A percentile compares a stretch with the other conserved stretches of the same genome.
Evolutionary conservation across 2,888 invertebrate genomes (phyloP).

Genomic region (Hyposoter didymator): DNA sequence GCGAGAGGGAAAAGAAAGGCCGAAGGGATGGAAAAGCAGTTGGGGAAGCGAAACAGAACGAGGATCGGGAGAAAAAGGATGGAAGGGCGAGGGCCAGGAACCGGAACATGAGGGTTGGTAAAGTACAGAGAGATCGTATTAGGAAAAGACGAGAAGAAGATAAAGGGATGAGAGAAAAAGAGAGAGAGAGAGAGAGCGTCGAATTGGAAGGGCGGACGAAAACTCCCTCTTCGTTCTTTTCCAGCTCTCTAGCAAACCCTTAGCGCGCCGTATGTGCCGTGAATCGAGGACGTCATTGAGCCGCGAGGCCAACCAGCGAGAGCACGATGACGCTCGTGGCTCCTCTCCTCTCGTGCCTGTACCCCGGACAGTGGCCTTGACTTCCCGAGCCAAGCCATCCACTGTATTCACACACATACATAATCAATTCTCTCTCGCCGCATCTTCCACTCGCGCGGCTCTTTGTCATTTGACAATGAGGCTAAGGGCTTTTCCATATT

Average conservation of each 20-base stretch:
- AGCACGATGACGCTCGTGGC: constrained; percentile 60
- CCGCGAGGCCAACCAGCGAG: constrained; percentile 59
- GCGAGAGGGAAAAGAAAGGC: background rate
- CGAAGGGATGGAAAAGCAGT: background rate
- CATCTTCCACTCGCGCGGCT: background rate
- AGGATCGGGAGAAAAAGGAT: background rate
- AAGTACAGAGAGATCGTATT: background rate
- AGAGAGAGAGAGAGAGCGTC: constrained; percentile 9
- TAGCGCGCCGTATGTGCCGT: constrained; percentile 34
- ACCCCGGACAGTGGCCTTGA: constrained; percentile 67
- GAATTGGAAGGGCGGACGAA: background rate
- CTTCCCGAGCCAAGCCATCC: constrained; percentile 46
- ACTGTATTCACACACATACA: background rate
- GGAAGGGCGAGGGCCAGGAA: background rate
- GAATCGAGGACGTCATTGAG: constrained; percentile 62
- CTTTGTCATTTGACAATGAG: constrained; percentile 53
- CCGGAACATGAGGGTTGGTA: background rate
- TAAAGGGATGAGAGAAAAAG: constrained; percentile 5
- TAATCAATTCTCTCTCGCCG: constrained; percentile 1
- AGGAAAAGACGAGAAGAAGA: background rate
- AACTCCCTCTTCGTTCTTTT: constrained; percentile 16
- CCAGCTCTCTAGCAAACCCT: constrained; percentile 24
- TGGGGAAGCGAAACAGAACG: background rate
- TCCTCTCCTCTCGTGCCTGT: constrained; percentile 15
- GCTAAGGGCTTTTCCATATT: constrained; percentile 7